A percentile compares a stretch with the other conserved stretches of the same genome.
Conservation (phyloP, 1,140 invertebrate species). For the Pemphigus obesinymphae region DNA sequence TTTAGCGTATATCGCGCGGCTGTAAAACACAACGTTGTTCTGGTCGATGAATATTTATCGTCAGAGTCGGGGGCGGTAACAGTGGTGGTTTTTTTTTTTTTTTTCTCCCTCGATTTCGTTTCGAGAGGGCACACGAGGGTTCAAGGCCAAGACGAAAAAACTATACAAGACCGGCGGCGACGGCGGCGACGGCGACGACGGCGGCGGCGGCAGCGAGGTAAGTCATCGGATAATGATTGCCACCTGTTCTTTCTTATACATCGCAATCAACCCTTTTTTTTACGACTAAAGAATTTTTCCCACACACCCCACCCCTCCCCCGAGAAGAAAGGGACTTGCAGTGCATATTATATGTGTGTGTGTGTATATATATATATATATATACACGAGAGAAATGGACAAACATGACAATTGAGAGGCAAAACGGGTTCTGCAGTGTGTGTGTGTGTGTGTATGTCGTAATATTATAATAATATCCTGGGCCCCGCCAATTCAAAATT, state of each 20-base stretch:
- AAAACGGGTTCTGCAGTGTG: slow-evolving; percentile 41
- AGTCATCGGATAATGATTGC: slow-evolving; percentile 41
- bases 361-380: background rate
- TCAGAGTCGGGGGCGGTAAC: slow-evolving; percentile 27
- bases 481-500: slow-evolving; percentile 38
- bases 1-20: background rate
- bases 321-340: slow-evolving; percentile 30
- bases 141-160: slow-evolving; percentile 39
- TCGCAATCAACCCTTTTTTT: slow-evolving; percentile 42
- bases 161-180: background rate
- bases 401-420: slow-evolving; percentile 41
- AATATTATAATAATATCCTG: slow-evolving; percentile 40
- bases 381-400: background rate
- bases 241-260: slow-evolving; percentile 35
- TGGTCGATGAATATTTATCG: slow-evolving; percentile 34
- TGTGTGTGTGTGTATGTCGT: no score
- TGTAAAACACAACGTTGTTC: background rate
- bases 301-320: no score
- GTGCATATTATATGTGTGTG: slow-evolving; percentile 14
- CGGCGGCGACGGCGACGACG: background rate
- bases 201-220: background rate
- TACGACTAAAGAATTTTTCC: slow-evolving; percentile 41
- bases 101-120: background rate
- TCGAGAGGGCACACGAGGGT: slow-evolving; percentile 33
- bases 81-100: no score